phyloP scores from a whole-genome alignment of 2,888 invertebrate species.

The Folsomia manolachei region DNA sequence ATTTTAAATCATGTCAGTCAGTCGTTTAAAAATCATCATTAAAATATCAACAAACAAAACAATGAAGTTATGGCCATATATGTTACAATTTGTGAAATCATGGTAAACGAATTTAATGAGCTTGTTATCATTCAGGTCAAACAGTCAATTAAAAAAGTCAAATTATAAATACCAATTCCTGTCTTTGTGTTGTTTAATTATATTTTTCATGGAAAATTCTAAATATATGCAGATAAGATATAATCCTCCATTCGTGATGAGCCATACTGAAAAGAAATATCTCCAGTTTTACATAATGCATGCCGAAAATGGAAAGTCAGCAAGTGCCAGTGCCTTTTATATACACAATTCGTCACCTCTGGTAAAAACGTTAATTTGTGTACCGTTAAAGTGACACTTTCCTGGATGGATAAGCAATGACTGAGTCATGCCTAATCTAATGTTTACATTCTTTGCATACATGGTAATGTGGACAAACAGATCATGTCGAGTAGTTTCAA shows the following conservation, averaged over 20 bases:
- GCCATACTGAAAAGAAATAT: not conserved
- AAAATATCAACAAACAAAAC: not conserved
- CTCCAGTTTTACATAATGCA: no score
- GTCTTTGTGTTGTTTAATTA: not conserved
- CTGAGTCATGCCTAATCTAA: not conserved
- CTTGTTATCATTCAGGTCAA: not conserved
- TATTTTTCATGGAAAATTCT: not conserved
- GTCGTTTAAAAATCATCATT: not conserved
- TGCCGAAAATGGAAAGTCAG: not conserved
- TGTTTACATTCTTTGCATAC: no score
- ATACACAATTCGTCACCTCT: not conserved
- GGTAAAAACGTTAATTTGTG: not conserved
- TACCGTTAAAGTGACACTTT: not conserved
- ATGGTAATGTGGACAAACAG: no score
- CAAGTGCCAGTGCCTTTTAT: not conserved
- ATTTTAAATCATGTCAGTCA: not conserved
- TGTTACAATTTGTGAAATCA: not conserved
- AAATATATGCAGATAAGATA: not conserved
- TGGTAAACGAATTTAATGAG: not conserved
- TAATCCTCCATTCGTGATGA: not conserved
- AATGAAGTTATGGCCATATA: not conserved
- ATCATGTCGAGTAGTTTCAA: no score
- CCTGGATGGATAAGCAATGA: conserved; percentile 13
- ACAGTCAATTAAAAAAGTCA: not conserved
- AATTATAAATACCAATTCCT: not conserved